Evolutionary conservation across 2,888 invertebrate species (phyloP).

Genomic region (Catocala fraxini): DNA sequence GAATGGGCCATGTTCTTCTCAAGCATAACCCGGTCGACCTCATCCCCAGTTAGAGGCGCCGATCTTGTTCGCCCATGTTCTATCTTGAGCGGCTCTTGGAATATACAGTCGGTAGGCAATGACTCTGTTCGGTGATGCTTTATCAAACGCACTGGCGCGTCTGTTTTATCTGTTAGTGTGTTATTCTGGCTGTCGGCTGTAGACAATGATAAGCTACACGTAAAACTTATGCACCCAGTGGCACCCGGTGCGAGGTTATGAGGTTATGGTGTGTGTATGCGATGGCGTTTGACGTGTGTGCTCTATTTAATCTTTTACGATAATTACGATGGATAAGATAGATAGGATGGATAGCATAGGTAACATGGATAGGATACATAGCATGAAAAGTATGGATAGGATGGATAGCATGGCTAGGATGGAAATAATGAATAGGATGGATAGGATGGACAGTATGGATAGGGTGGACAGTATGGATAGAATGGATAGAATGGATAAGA

Average conservation of each 20-base stretch:
- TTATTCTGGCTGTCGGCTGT: constrained; percentile 84
- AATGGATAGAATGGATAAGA: too few relatives aligned
- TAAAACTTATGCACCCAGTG: constrained; percentile 80
- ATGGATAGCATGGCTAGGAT: too few relatives aligned
- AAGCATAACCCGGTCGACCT: constrained; percentile 70
- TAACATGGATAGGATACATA: too few relatives aligned
- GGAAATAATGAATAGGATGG: too few relatives aligned
- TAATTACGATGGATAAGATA: too few relatives aligned
- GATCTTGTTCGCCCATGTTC: constrained; percentile 91
- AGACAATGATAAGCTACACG: constrained; percentile 82
- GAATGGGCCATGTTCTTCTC: constrained; percentile 71
- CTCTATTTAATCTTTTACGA: background rate
- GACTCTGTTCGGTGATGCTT: constrained; percentile 81
- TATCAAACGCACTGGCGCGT: constrained; percentile 61
- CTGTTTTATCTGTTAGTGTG: constrained; percentile 79
- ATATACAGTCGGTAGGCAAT: constrained; percentile 73
- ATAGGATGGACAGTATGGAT: too few relatives aligned
- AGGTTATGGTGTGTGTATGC: constrained; percentile 46
- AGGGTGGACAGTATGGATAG: too few relatives aligned
- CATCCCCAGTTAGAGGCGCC: constrained; percentile 89
- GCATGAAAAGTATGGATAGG: too few relatives aligned
- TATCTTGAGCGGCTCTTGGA: constrained; percentile 76
- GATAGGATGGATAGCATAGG: too few relatives aligned
- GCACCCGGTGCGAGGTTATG: constrained; percentile 72
- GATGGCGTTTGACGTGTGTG: constrained; percentile 45